Evolutionary conservation across 2,888 invertebrate species (phyloP).

Genomic region (Machimus rusticus): DNA sequence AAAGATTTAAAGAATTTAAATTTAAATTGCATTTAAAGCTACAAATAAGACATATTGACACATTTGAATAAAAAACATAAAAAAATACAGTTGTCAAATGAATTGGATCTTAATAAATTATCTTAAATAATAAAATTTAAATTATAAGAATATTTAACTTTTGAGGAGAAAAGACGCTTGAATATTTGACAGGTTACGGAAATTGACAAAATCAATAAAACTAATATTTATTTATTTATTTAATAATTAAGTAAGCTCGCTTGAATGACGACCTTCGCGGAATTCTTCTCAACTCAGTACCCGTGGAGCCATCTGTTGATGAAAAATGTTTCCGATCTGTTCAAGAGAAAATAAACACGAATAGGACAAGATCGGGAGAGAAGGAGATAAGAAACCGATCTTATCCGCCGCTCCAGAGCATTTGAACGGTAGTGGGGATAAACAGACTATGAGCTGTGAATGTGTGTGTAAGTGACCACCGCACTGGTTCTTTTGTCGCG

Average conservation of each 20-base stretch:
- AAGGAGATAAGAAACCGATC: not conserved
- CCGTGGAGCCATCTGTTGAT: conserved; percentile 42
- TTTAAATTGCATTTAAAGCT: too few relatives aligned
- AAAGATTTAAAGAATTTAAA: too few relatives aligned
- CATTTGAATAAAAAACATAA: too few relatives aligned
- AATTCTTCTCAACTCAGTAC: not conserved
- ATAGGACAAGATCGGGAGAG: not conserved
- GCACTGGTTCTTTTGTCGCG: not conserved
- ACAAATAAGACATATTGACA: too few relatives aligned
- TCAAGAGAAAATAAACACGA: not conserved
- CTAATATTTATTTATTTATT: not conserved
- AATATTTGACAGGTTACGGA: not conserved
- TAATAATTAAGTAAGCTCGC: not conserved
- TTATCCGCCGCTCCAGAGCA: not conserved
- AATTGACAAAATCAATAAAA: too few relatives aligned
- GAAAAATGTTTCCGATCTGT: not conserved
- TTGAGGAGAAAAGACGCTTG: not conserved
- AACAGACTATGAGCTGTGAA: not conserved
- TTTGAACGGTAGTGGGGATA: not conserved
- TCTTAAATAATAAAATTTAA: too few relatives aligned
- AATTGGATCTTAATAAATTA: too few relatives aligned
- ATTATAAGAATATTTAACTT: not conserved
- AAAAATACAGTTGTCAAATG: too few relatives aligned
- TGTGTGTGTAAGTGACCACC: not conserved
- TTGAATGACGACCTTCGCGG: not conserved